These are phyloP conservation scores for Gymnoscopelus braueri DNA, from an alignment of 2,797 vertebrate species.

Conservation along the genomic window DNA sequence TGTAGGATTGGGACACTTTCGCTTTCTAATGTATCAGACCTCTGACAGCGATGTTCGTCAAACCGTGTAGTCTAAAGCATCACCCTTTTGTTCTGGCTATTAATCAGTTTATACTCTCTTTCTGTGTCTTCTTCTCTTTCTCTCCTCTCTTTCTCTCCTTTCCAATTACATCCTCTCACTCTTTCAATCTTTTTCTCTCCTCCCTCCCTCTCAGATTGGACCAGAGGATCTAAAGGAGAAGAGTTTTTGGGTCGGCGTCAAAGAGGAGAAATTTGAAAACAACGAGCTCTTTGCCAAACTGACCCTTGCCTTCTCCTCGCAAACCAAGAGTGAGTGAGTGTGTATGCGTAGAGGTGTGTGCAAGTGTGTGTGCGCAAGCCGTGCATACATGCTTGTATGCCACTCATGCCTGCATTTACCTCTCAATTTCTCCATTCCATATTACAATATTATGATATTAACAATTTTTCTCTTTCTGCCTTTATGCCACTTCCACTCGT, in stretches of 20 bases:
- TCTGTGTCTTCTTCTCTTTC: constrained; percentile 1
- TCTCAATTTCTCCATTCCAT: constrained; percentile 1
- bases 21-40: no score
- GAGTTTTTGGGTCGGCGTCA: constrained; percentile 88
- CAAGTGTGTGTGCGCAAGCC: constrained; percentile 9
- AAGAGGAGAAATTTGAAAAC: constrained; percentile 88
- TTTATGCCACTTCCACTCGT: not conserved
- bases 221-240: constrained; percentile 86
- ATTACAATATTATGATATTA: no score
- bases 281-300: constrained; percentile 92
- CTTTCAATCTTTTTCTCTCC: constrained; percentile 1
- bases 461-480: constrained; percentile 32
- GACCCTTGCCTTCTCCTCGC: constrained; percentile 87
- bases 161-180: not conserved
- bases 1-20: no score
- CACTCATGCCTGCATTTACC: constrained; percentile 9
- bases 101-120: not conserved
- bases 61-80: no score
- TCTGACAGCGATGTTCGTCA: no score
- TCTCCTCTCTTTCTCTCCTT: not conserved
- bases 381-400: not conserved
- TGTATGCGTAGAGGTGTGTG: not conserved
- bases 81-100: no score
- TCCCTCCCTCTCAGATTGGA: constrained; percentile 75
- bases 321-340: constrained; percentile 87